Base-by-base conservation (phyloP, 2,797 vertebrate species). In the Leucoraja ocellata region DNA sequence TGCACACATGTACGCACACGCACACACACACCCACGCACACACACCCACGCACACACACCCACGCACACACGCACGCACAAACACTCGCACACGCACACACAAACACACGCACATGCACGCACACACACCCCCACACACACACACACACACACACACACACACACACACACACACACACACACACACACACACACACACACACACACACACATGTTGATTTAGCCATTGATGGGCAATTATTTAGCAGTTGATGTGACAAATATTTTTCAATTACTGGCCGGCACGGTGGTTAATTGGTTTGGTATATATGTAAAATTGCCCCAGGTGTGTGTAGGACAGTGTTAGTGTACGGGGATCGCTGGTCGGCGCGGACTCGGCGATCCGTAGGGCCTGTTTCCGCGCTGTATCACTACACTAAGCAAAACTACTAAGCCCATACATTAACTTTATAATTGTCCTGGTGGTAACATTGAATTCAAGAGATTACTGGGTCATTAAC, bases 191-290 rank as follows among this genome's bases (percentile, higher is more conserved):
- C 16, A 21, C 71, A 2, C 39, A 39, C 80, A 39, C 39, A 39
- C 39, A 39, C 63, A 65, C 63, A 65, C 65, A 73, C 71, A 23
- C 71, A 73, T 21, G 21, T 21, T 18, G 95, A 96, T 96, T 96
- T 96, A 95, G 95, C 94, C 96, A 94, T 95, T 95, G 32, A 39
- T 39, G 1, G 2, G 39, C 95, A 32, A 32, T 32, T 32, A 96
- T 96, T 96, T 96, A 96, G 95, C 95, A 96, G 95, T 95, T 96
- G 96, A 96, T 96, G 97, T 96, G 96, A 95, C 95, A 96, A 97
- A 96, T 94, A 93, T 95, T 96, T 96, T 96, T 96, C 95, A 79
- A 93, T 93, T 93, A 74, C 76, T 54, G 93, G 94, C 2, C 1
- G 39, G 39, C 39, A 39, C 39, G 39, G 39, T 39, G 39, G 39